Percentiles rank a stretch among this genome's conserved stretches.
Evolutionary conservation across 1,140 invertebrate species (phyloP).

Genomic region (Globodera ellingtonae): DNA sequence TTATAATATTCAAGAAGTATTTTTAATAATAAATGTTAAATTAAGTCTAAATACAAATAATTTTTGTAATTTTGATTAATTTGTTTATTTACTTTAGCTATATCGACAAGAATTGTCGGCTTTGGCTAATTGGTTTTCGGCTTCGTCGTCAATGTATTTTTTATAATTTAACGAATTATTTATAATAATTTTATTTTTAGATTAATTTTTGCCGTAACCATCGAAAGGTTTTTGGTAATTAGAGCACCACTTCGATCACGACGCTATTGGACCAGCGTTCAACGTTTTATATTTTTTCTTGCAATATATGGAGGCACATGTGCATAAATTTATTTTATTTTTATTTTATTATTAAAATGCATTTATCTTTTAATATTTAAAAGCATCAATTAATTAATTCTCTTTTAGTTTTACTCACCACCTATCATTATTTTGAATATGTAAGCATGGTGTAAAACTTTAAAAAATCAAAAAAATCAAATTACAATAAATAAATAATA

Average conservation of each 20-base stretch:
- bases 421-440: constrained; percentile 65
- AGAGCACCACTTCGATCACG: constrained; percentile 58
- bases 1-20: background rate
- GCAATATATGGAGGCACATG: constrained; percentile 57
- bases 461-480: background rate
- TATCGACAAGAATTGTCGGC: constrained; percentile 58
- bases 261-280: constrained; percentile 55
- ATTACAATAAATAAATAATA: background rate
- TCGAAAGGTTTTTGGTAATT: constrained; percentile 61
- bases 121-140: constrained; percentile 61
- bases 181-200: constrained; percentile 41
- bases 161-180: constrained; percentile 17
- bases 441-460: background rate
- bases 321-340: constrained; percentile 37
- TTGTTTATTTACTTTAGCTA: constrained; percentile 11
- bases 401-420: constrained; percentile 55
- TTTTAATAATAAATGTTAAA: background rate
- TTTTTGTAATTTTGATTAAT: too few species aligned
- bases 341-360: constrained; percentile 22
- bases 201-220: constrained; percentile 64
- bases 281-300: constrained; percentile 44
- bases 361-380: constrained; percentile 11
- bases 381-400: background rate
- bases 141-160: constrained; percentile 58
- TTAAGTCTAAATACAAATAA: background rate